phyloP scores from a whole-genome alignment of 2,113 vertebrate genomes.

The Potamarius usumacintae region DNA sequence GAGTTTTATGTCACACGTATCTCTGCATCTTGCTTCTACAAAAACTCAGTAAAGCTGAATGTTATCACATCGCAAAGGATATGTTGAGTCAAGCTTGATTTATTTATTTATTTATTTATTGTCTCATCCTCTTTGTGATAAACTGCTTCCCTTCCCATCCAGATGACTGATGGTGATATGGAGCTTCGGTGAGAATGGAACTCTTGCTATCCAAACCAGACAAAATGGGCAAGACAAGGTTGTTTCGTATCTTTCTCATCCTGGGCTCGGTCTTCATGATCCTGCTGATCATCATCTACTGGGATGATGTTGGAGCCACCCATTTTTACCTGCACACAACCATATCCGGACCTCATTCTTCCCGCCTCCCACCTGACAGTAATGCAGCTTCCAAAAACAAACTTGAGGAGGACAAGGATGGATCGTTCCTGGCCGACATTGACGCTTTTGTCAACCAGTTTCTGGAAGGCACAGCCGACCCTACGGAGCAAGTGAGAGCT shows the following conservation, averaged over 20 bases:
- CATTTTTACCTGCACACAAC: constrained; percentile 85
- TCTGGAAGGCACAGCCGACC: constrained; percentile 74
- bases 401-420: constrained; percentile 26
- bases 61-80: background rate
- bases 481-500: constrained; percentile 64
- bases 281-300: constrained; percentile 94
- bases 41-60: background rate
- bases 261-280: constrained; percentile 90
- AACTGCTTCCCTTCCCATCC: constrained; percentile 30
- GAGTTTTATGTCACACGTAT: background rate
- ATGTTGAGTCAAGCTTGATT: too few species aligned
- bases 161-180: constrained; percentile 53
- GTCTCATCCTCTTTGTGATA: background rate
- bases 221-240: constrained; percentile 88
- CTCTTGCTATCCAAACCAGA: constrained; percentile 45
- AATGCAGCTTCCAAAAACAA: constrained; percentile 49
- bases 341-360: constrained; percentile 77
- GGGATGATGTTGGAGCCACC: constrained; percentile 88
- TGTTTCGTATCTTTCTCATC: constrained; percentile 86
- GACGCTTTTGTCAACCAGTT: constrained; percentile 88
- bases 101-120: background rate
- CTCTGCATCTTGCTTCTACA: background rate
- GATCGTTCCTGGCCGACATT: constrained; percentile 74
- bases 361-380: constrained; percentile 61
- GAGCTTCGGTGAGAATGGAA: constrained; percentile 62